These are phyloP conservation scores for Drosophila macrospina DNA, from an alignment of 2,888 invertebrate genomes.

Conservation along the genomic window DNA sequence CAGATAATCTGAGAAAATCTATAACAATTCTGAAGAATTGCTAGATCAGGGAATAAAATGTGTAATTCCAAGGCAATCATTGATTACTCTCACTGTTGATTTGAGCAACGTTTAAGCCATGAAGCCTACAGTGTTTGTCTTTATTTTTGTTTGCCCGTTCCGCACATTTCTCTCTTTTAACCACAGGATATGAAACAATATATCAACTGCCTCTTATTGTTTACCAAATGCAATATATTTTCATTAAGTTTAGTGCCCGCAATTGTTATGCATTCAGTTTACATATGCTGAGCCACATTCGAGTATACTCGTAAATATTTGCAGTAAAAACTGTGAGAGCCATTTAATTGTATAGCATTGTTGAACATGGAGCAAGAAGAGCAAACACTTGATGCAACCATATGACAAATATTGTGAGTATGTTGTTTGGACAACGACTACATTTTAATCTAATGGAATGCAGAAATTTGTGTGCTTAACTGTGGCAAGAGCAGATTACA, in stretches of 20 bases:
- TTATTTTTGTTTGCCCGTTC: too few relatives aligned
- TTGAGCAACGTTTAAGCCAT: too few relatives aligned
- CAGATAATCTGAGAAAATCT: too few relatives aligned
- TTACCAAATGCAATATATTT: not conserved
- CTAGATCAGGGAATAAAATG: too few relatives aligned
- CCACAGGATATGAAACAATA: too few relatives aligned
- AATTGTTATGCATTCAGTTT: not conserved
- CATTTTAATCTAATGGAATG: conserved; percentile 13
- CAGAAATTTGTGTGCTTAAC: conserved; percentile 3
- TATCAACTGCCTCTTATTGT: too few relatives aligned
- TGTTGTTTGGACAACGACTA: not conserved
- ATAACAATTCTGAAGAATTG: too few relatives aligned
- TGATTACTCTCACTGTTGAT: too few relatives aligned
- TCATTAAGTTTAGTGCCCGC: not conserved
- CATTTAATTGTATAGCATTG: not conserved
- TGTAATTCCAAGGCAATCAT: too few relatives aligned
- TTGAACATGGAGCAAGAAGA: not conserved
- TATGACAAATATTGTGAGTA: not conserved
- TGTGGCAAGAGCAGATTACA: conserved; percentile 9
- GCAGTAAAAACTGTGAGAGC: not conserved
- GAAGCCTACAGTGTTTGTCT: too few relatives aligned
- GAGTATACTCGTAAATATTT: not conserved
- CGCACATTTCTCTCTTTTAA: too few relatives aligned
- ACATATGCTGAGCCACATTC: not conserved
- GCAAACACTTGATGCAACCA: not conserved